Base-by-base conservation (phyloP, 1,140 invertebrate genomes). In the Pentalonia nigronervosa region DNA sequence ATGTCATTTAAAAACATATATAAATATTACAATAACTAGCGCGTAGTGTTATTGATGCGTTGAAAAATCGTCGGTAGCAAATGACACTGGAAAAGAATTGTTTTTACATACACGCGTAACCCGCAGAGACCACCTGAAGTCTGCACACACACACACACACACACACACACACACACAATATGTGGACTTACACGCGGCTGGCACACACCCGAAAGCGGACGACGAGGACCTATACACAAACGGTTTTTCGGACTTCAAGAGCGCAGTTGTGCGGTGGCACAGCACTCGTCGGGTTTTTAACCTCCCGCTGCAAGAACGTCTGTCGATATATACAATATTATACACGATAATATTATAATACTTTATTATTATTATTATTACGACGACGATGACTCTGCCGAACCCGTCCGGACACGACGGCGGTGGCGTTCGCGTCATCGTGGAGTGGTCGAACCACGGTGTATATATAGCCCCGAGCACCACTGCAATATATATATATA, bases 231-330 rank as follows among this genome's bases (percentile, higher is more conserved):
- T 76, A 76, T n/a, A 76, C 60, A 76, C n/a, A 76, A 93, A 93
- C 48, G 60, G 47, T 83, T 88, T 41, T 88, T 88, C n/a, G 48
- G 83, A 93, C 60, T 56, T 86, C 48, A 34, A 87, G 81, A 84
- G 92, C 34, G 30, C 36, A 11, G 17, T 7, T 23, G 21, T 6
- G 30, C 21, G 7, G 47, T 17, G 47, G 86, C 21, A 53, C 25
- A 53, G 48, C 48, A 92, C 91, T 92, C 23, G 76, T 92, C 47
- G 76, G 91, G 76, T 92, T 92, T 83, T 92, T 92, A 92, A 92
- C 91, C 91, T 92, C 91, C 47, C 20, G 2, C 50, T 23, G 34
- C 45, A 89, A 89, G n/a, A 89, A 89, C 14, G 41, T 41, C 41
- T 4, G 4, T 41, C 41, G 4, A 41, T 41, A 41, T 41, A 4